These are phyloP conservation scores for Stigmatopora nigra DNA, from an alignment of 2,113 vertebrate species.

Conservation along the genomic window DNA sequence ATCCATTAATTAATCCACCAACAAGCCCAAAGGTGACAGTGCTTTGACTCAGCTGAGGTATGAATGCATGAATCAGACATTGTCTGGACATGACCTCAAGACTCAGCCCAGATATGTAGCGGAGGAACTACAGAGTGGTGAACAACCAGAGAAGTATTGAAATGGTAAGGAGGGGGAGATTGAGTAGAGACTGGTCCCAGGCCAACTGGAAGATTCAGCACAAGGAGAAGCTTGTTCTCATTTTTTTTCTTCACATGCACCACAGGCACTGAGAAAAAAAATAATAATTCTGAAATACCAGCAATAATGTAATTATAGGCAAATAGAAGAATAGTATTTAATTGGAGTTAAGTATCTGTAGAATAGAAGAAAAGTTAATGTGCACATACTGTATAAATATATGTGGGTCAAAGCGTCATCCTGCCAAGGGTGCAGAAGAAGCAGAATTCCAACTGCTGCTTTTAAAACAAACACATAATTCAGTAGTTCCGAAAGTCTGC, in stretches of 20 bases:
- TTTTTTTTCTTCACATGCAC: slow-evolving; percentile 21
- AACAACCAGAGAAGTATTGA: slow-evolving; percentile 17
- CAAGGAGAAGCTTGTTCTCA: slow-evolving; percentile 61
- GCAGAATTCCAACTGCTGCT: slow-evolving; percentile 24
- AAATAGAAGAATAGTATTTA: slow-evolving; percentile 57
- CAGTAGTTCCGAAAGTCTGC: slow-evolving; percentile 36
- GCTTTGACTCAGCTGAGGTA: slow-evolving; percentile 7
- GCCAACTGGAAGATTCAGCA: slow-evolving; percentile 39
- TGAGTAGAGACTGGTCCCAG: slow-evolving; percentile 14
- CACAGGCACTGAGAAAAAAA: slow-evolving; percentile 42
- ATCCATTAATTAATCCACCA: slow-evolving; percentile 13
- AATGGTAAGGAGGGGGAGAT: slow-evolving; percentile 13
- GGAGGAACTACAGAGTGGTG: slow-evolving; percentile 21
- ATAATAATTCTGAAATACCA: slow-evolving; percentile 43
- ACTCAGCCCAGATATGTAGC: slow-evolving; percentile 40
- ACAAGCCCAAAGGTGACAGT: neutral
- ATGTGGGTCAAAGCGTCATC: slow-evolving; percentile 7
- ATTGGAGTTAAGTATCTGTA: slow-evolving; percentile 65
- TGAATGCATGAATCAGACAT: slow-evolving; percentile 47
- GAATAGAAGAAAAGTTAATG: slow-evolving; percentile 17
- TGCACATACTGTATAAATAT: slow-evolving; percentile 26
- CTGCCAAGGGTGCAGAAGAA: slow-evolving; percentile 14
- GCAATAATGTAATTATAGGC: slow-evolving; percentile 64
- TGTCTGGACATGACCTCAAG: slow-evolving; percentile 44
- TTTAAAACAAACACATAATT: slow-evolving; percentile 53